Base-by-base conservation (phyloP, 2,797 vertebrate species). In the Pelochelys cantorii region DNA sequence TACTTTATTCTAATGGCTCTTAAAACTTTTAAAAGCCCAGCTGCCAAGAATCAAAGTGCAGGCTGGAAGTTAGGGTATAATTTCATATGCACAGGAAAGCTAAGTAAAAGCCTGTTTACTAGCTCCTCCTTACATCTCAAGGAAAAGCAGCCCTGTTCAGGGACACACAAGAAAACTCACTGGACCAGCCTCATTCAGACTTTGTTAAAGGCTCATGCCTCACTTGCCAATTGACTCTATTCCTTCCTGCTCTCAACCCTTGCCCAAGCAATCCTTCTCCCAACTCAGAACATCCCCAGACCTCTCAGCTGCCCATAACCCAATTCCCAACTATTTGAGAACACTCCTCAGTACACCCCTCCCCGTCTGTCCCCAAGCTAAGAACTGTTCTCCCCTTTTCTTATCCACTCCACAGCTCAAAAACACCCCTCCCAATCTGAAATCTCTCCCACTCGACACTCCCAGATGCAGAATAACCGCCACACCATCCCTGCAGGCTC, bases 1-100 rank as follows among this genome's bases (percentile, higher is more conserved):
- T 95, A 90, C 60, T 18, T 55, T 79, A n/a, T 29, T 90, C 90
- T 93, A 95, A 94, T 82, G 79, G 75, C 78, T 88, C 52, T 57
- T 68, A 88, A 96, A 93, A 27, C 92, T 93, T 92, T 87, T 93
- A 90, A 93, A 96, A 88, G 89, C 79, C 96, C 89, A 88, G 77
- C 93, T 93, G 92, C 18, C 93, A 87, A 86, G 60, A 60, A 80
- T 90, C 92, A 88, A 87, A 93, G 92, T 4, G 52, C 5, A 90
- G 84, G 74, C 83, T 93, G 80, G 93, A 87, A 92, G 37, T 23
- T 77, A 29, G 25, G 15, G 17, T 52, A 42, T 83, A 95, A 84
- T 13, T 87, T 92, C 56, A 1, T 80, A 60, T 22, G 65, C 65
- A 22, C 37, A 84, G 60, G 86, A 62, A 71, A 93, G 68, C 57